Base-by-base conservation (phyloP, 2,888 invertebrate species). In the Nebria salina region DNA sequence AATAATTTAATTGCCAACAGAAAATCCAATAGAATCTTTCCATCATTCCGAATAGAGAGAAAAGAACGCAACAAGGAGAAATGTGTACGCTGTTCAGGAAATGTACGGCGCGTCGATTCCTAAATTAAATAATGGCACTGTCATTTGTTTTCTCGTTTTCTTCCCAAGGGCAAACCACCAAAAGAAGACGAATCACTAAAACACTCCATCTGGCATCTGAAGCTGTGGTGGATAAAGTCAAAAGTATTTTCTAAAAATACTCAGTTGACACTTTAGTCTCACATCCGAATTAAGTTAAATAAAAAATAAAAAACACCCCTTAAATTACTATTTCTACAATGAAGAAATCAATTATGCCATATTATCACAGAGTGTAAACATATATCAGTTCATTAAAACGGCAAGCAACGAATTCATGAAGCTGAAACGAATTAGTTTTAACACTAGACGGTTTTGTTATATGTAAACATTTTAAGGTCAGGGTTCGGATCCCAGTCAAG, bases 1-100 rank as follows among this genome's bases (percentile, higher is more conserved):
- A 72, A 72, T 77, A 77, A 77, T 77, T 77, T 65, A 77, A 77
- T 77, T 77, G 72, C 77, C 43, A 42, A 34, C 54, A 25, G 34
- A 72, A 70, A 77, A 77, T 77, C 77, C 41, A 77, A 77, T 77
- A 77, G 70, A 77, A 77, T 34, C 54, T 20, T 42, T 13, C n/a
- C 54, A 13, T 8, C 34, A 11, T 54, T 54, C 54, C 13, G 54
- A 13, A 54, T 54, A 8, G 13, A 8, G 54, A 13, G 11, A 13
- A 54, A 54, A 54, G 13, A 54, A 1, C 11, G 54, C 54, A 13
- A 11, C 54, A 54, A 54, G 54, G 54, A 54, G 54, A 54, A 54
- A 54, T 54, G 54, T 54, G 54, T 54, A 54, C 54, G 3, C 54
- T 11, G 54, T 54, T 54, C 54, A 54, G 54, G 54, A 54, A 54